Conservation (phyloP, 2,797 vertebrate genomes). For the Malurus leucopterus region DNA sequence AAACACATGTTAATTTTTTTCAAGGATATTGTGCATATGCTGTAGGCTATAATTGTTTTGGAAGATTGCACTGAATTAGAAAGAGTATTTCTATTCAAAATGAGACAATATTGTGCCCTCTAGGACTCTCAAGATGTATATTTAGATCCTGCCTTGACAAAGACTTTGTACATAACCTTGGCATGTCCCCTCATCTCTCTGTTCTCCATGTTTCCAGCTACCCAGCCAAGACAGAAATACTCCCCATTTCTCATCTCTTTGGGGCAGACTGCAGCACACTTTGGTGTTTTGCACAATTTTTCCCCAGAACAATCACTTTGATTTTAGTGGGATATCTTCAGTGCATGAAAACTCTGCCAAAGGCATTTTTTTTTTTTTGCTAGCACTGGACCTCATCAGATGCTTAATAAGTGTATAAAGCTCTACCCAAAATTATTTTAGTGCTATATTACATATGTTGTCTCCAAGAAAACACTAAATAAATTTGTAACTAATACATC, state of each 20-base stretch:
- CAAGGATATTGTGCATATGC: not conserved
- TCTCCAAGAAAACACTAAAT: not conserved
- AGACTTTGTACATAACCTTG: constrained; percentile 9
- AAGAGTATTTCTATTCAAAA: constrained; percentile 3
- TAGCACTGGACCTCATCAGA: not conserved
- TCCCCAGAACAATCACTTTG: not conserved
- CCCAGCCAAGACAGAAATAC: not conserved
- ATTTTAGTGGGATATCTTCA: not conserved
- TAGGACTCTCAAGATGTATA: constrained; percentile 11
- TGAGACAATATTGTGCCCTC: constrained; percentile 16
- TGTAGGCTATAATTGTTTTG: constrained; percentile 49
- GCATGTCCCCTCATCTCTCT: not conserved
- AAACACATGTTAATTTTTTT: constrained; percentile 22
- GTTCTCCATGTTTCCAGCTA: not conserved
- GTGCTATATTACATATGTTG: not conserved
- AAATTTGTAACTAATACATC: not conserved
- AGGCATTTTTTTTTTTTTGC: not conserved
- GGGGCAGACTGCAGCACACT: not conserved
- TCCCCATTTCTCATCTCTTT: not conserved
- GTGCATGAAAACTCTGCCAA: not conserved
- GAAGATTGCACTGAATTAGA: constrained; percentile 36
- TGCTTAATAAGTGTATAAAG: not conserved
- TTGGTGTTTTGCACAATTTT: not conserved
- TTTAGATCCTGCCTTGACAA: constrained; percentile 19
- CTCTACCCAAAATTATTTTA: not conserved